These are phyloP conservation scores for Mimas tiliae DNA, from an alignment of 2,888 invertebrate genomes.

Conservation along the genomic window DNA sequence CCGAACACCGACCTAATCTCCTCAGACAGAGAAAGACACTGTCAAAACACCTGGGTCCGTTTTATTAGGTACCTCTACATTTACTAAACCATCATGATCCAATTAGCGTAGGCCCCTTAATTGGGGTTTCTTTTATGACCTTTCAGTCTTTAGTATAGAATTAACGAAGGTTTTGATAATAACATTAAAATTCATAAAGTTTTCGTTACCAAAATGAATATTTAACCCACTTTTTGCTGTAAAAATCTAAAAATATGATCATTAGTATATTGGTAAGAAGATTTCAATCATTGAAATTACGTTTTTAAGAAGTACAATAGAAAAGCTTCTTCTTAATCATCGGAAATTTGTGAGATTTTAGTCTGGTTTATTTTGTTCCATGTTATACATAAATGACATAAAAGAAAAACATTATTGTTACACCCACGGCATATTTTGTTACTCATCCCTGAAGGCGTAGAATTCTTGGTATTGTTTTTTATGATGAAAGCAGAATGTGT, in stretches of 20 bases:
- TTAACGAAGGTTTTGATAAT: conserved; percentile 4
- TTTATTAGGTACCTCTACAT: conserved; percentile 35
- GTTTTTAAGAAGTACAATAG: neutral
- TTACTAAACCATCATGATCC: conserved; percentile 29
- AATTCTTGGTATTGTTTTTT: neutral
- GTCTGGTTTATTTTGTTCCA: neutral
- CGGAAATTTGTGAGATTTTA: neutral
- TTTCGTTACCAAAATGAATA: conserved; percentile 2
- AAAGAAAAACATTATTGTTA: neutral
- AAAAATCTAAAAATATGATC: neutral
- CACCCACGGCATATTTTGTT: neutral
- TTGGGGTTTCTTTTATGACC: conserved; percentile 25
- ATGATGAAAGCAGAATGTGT: neutral
- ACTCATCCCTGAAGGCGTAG: neutral
- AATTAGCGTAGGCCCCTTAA: conserved; percentile 27
- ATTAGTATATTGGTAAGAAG: neutral
- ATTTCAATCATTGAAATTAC: neutral
- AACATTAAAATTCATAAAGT: conserved; percentile 12
- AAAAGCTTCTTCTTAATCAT: neutral
- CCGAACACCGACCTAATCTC: conserved; percentile 39
- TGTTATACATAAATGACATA: neutral
- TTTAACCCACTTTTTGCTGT: neutral
- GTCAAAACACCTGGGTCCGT: conserved; percentile 41
- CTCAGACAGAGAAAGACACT: conserved; percentile 35
- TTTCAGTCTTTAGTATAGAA: conserved; percentile 13